Base-by-base conservation (phyloP, 2,888 invertebrate genomes). In the Drosophila koepferae region DNA sequence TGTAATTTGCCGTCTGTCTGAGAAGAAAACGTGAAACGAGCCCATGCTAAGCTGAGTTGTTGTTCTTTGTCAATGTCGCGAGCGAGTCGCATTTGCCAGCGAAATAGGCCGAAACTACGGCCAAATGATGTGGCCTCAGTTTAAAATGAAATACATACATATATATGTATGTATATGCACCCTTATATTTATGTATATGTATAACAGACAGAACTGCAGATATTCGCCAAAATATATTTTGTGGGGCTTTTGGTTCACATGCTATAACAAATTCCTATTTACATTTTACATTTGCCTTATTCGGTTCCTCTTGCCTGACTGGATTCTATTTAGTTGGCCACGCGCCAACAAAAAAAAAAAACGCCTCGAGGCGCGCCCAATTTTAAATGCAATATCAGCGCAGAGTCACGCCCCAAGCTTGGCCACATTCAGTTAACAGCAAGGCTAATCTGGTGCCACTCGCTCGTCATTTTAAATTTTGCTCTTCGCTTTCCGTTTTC, bases 11-110 rank as follows among this genome's bases (percentile, higher is more conserved):
- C 74, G 68, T 68, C 62, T 59, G 61, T n/a, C 60, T 66, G 77
- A 51, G 48, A 74, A 67, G 66, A 31, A 61, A 48, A 70, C 70
- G 66, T 71, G 75, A 79, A 77, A 62, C 53, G 53, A 54, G 53
- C n/a, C 36, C 34, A 14, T 1, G 18, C 62, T 75, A 67, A 55
- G 67, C 62, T 60, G 54, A 55, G 51, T 48, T 48, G 48, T 40
- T 68, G 55, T 60, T 71, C 63, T 72, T 75, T 75, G 80, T 48
- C 76, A 79, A 78, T 75, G 78, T 75, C 80, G 80, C 76, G 76
- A 74, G 71, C 80, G 71, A 71, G 61, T 60, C 64, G 63, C 74
- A 77, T 64, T 78, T 78, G 64, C 62, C 63, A 58, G 54, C 43
- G 49, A 66, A 61, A 28, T 48, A 46, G 51, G 20, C 28, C 41